These are phyloP conservation scores for Pelmatolapia mariae DNA, from an alignment of 2,113 vertebrate genomes.

Conservation along the genomic window DNA sequence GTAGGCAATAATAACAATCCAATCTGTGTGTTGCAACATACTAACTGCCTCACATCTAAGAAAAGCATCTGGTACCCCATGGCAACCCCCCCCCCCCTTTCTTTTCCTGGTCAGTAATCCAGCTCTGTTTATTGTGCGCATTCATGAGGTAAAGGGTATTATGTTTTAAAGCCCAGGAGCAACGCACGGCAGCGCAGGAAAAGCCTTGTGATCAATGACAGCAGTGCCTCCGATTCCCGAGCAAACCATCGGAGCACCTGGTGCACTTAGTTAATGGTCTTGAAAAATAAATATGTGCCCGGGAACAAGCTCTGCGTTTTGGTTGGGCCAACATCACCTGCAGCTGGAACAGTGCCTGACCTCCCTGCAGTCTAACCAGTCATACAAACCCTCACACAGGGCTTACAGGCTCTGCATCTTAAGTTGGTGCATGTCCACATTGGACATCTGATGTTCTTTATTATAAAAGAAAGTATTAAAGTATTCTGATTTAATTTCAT, in stretches of 20 bases:
- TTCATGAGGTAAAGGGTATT: background rate
- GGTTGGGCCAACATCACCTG: background rate
- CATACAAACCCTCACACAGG: background rate
- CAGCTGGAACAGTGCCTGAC: background rate
- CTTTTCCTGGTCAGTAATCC: background rate
- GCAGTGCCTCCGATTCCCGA: background rate
- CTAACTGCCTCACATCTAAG: background rate
- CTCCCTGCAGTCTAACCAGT: background rate
- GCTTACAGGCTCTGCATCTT: background rate
- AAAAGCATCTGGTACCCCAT: background rate
- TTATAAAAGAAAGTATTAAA: background rate
- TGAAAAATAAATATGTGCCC: background rate
- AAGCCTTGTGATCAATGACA: background rate
- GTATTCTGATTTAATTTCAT: background rate
- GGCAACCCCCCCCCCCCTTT: background rate
- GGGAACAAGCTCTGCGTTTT: background rate
- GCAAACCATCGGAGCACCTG: background rate
- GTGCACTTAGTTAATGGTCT: background rate
- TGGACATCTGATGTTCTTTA: background rate
- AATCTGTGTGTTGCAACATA: background rate
- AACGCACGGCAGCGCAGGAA: fast-evolving
- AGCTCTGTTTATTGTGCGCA: background rate
- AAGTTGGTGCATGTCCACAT: background rate
- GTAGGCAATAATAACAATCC: background rate
- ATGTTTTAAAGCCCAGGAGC: background rate